phyloP scores from a whole-genome alignment of 2,797 vertebrate genomes.

The Lemur catta region DNA sequence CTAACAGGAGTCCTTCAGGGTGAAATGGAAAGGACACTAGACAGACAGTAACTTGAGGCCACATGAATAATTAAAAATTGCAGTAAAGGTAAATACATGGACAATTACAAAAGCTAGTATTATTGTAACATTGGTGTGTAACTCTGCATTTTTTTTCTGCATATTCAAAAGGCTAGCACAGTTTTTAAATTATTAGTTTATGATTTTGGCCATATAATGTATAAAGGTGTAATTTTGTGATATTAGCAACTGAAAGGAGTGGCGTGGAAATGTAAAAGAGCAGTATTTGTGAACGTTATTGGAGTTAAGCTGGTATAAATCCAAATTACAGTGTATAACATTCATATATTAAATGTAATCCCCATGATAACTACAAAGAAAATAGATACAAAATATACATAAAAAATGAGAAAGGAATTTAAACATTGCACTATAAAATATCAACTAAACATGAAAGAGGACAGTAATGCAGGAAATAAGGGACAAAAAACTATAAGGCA shows the following conservation, averaged over 20 bases:
- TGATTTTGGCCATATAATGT: background rate
- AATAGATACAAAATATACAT: background rate
- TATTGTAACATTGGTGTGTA: too few relatives aligned
- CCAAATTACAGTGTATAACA: background rate
- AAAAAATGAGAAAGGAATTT: background rate
- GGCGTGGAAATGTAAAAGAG: background rate
- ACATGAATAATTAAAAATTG: too few relatives aligned
- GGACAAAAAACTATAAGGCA: background rate
- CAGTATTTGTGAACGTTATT: background rate
- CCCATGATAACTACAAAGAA: background rate
- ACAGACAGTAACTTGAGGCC: background rate
- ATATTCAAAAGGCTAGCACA: background rate
- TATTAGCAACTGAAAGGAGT: background rate
- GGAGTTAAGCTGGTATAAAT: background rate
- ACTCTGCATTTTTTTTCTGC: background rate
- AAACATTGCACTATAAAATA: background rate
- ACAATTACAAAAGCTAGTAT: background rate
- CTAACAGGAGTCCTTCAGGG: background rate
- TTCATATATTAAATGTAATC: background rate
- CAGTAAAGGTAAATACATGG: background rate
- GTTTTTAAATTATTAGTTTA: background rate
- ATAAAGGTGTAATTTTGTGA: background rate
- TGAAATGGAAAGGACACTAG: background rate
- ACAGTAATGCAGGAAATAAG: background rate
- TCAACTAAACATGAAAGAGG: background rate